phyloP scores from a whole-genome alignment of 2,797 vertebrate genomes.

The Schizothorax lantsangensis region DNA sequence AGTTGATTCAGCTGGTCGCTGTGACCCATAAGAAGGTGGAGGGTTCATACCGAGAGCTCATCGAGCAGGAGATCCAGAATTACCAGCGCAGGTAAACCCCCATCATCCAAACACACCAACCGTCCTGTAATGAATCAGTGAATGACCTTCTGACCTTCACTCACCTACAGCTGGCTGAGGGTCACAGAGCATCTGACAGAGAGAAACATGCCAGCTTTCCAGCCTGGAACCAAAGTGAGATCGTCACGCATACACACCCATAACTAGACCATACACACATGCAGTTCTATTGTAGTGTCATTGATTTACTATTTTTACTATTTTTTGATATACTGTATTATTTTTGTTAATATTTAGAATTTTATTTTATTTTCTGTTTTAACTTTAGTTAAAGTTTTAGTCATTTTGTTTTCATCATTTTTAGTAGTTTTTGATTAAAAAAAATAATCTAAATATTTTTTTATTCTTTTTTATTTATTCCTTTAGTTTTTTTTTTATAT shows the following conservation, averaged over 20 bases:
- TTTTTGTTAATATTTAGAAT: neutral
- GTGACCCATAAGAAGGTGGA: conserved; percentile 94
- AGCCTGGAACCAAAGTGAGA: conserved; percentile 77
- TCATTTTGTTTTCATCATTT: no score
- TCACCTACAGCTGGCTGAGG: conserved; percentile 87
- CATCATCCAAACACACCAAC: neutral
- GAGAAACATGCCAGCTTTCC: conserved; percentile 87
- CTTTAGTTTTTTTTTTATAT: neutral
- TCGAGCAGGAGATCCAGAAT: conserved; percentile 91
- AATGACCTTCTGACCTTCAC: conserved; percentile 29
- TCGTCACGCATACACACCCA: neutral
- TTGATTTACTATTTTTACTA: no score
- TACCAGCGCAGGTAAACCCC: conserved; percentile 91
- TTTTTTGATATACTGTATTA: neutral
- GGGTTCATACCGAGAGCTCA: conserved; percentile 88
- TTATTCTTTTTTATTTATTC: neutral
- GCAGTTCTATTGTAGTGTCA: neutral
- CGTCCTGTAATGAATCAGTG: neutral
- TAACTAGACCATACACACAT: neutral
- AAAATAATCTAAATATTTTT: neutral
- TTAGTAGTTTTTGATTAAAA: neutral
- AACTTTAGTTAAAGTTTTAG: no score
- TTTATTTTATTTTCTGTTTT: neutral
- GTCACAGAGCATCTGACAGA: conserved; percentile 90
- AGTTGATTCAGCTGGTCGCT: conserved; percentile 94